Evolutionary conservation across 1,140 invertebrate genomes (phyloP).

Genomic region (Thrips palmi): DNA sequence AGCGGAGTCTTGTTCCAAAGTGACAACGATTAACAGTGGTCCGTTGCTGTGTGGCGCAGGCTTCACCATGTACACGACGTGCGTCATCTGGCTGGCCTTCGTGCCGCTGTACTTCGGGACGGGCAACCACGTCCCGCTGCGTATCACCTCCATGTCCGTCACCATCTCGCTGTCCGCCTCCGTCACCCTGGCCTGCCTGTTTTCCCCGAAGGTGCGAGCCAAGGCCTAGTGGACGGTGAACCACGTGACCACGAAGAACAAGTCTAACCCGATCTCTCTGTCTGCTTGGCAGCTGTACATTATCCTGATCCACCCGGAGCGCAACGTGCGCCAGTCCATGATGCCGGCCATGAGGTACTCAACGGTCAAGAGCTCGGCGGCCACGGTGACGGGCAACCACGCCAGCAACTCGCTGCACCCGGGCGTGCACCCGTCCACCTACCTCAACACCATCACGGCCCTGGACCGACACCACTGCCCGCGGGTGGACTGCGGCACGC

Average conservation of each 20-base stretch:
- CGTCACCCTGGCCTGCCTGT: constrained; percentile 55
- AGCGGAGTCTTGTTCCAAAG: neutral
- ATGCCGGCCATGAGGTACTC: too few species aligned
- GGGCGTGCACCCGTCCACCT: too few species aligned
- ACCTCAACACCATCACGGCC: too few species aligned
- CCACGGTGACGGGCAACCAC: too few species aligned
- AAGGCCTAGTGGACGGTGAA: too few species aligned
- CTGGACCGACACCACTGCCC: too few species aligned
- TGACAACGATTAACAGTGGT: neutral
- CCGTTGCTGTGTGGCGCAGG: constrained; percentile 17
- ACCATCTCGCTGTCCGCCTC: constrained; percentile 60
- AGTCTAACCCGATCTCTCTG: too few species aligned
- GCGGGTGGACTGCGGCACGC: too few species aligned
- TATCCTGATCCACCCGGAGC: constrained; percentile 73
- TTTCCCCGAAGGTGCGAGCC: constrained; percentile 65
- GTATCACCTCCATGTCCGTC: constrained; percentile 59
- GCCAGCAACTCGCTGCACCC: too few species aligned
- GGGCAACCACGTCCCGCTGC: constrained; percentile 46
- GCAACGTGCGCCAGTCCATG: constrained; percentile 76
- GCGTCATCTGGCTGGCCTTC: constrained; percentile 56
- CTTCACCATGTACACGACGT: constrained; percentile 59
- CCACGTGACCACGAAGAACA: too few species aligned
- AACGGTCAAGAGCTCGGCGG: too few species aligned
- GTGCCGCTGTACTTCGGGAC: constrained; percentile 52
- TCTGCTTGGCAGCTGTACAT: constrained; percentile 90